Evolutionary conservation across 2,113 vertebrate species (phyloP).

Genomic region (Colistium nudipinnis): DNA sequence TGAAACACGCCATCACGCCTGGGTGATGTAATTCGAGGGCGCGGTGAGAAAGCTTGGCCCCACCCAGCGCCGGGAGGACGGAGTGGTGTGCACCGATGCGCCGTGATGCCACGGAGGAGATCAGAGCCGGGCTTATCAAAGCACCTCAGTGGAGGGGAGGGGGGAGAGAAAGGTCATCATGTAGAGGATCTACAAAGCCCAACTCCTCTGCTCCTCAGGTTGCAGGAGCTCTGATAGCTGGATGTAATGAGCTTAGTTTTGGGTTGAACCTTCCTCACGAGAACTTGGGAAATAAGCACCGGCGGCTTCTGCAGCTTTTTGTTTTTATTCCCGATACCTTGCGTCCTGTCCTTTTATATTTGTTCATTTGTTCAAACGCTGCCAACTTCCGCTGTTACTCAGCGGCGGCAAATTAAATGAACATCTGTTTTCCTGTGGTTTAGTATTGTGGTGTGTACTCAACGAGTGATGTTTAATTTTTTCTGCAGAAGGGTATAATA

Average conservation of each 20-base stretch:
- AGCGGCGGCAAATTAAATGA: slow-evolving; percentile 38
- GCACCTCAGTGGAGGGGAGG: slow-evolving; percentile 67
- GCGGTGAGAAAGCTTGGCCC: slow-evolving; percentile 63
- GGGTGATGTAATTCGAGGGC: slow-evolving; percentile 68
- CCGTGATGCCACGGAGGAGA: slow-evolving; percentile 48
- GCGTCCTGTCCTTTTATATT: slow-evolving; percentile 43
- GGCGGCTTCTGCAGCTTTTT: slow-evolving; percentile 21
- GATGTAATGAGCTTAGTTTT: slow-evolving; percentile 66
- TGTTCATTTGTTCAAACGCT: slow-evolving; percentile 41
- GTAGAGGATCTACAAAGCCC: slow-evolving; percentile 76
- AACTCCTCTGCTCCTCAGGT: slow-evolving; percentile 55
- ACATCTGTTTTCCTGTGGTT: slow-evolving; percentile 60
- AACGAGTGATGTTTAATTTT: slow-evolving; percentile 54
- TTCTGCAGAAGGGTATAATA: slow-evolving; percentile 40
- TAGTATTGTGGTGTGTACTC: slow-evolving; percentile 17
- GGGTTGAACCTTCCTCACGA: slow-evolving; percentile 29
- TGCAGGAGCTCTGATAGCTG: slow-evolving; percentile 44
- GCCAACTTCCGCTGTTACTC: slow-evolving; percentile 53
- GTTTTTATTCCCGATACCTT: slow-evolving; percentile 31
- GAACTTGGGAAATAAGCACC: slow-evolving; percentile 24
- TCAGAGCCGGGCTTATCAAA: slow-evolving; percentile 76
- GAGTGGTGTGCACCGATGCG: slow-evolving; percentile 45
- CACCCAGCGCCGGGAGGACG: slow-evolving; percentile 26
- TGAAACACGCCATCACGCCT: slow-evolving; percentile 53
- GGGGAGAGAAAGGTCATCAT: slow-evolving; percentile 67